Conservation (phyloP, 2,797 vertebrate genomes). For the Pseudochaenichthys georgianus region DNA sequence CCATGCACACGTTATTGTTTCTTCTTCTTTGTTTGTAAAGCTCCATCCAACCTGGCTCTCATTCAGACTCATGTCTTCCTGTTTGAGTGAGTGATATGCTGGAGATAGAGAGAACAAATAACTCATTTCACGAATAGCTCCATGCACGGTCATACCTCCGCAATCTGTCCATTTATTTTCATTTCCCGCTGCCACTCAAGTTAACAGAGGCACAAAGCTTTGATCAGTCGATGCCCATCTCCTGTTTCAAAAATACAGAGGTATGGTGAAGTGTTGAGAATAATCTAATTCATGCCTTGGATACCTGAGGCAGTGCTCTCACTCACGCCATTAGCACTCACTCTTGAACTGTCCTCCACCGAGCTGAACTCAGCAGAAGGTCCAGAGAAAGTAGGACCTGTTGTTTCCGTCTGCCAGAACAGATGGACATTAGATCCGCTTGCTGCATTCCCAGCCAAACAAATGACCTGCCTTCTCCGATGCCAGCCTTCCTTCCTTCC, state of each 20-base stretch:
- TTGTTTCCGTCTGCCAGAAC: conserved; percentile 79
- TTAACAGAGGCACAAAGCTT: conserved; percentile 53
- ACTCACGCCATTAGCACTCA: conserved; percentile 43
- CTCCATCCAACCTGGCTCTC: conserved; percentile 40
- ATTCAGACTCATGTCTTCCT: conserved; percentile 40
- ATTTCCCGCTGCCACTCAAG: conserved; percentile 53
- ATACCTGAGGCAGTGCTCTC: conserved; percentile 66
- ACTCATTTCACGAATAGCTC: conserved; percentile 72
- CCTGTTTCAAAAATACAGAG: conserved; percentile 59
- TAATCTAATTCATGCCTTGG: conserved; percentile 67
- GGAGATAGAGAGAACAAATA: conserved; percentile 62
- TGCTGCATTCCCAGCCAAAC: conserved; percentile 68
- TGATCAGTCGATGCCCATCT: conserved; percentile 45
- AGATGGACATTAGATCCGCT: conserved; percentile 80
- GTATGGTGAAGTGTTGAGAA: conserved; percentile 57
- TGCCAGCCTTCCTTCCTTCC: conserved; percentile 50
- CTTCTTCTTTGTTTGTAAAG: conserved; percentile 30
- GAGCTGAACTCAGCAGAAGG: conserved; percentile 70
- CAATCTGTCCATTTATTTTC: conserved; percentile 60
- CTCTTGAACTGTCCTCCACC: conserved; percentile 70
- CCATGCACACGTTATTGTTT: conserved; percentile 26
- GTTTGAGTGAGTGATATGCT: conserved; percentile 53
- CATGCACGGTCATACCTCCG: conserved; percentile 62
- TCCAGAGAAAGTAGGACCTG: conserved; percentile 67
- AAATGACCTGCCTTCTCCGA: conserved; percentile 59